Conservation (phyloP, 2,113 vertebrate genomes). For the Nanorana parkeri region DNA sequence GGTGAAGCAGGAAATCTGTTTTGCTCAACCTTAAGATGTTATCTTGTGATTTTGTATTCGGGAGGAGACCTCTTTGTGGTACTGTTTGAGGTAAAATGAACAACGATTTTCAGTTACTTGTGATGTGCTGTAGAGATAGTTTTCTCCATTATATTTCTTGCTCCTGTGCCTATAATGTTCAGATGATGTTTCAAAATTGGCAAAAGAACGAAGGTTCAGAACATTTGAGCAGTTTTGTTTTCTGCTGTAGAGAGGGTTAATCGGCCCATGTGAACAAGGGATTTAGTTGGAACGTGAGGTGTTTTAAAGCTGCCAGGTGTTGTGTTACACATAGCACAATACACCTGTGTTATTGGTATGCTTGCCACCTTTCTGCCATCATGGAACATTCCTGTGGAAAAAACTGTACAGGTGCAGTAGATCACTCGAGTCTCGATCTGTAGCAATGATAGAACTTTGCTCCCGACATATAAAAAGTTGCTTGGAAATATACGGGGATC, state of each 20-base stretch:
- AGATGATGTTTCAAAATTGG: not conserved
- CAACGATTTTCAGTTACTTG: not conserved
- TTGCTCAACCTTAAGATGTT: not conserved
- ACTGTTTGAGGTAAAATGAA: not conserved
- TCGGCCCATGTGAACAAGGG: not conserved
- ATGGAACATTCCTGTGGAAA: not conserved
- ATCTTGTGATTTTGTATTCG: not conserved
- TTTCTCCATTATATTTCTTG: not conserved
- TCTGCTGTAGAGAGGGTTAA: no score
- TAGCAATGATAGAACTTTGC: no score
- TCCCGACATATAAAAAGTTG: no score
- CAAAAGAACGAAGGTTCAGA: no score
- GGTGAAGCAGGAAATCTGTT: constrained; percentile 37
- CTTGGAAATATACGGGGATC: no score
- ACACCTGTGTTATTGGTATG: no score
- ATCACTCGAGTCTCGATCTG: no score
- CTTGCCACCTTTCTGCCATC: no score
- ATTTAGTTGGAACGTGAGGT: not conserved
- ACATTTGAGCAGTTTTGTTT: no score
- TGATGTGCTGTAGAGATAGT: not conserved
- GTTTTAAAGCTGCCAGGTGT: not conserved
- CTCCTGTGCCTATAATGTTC: not conserved
- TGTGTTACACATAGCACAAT: not conserved
- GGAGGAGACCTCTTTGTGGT: constrained; percentile 3
- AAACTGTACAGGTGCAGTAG: not conserved